These are phyloP conservation scores for Diorhabda sublineata DNA, from an alignment of 1,140 invertebrate species.

Conservation along the genomic window DNA sequence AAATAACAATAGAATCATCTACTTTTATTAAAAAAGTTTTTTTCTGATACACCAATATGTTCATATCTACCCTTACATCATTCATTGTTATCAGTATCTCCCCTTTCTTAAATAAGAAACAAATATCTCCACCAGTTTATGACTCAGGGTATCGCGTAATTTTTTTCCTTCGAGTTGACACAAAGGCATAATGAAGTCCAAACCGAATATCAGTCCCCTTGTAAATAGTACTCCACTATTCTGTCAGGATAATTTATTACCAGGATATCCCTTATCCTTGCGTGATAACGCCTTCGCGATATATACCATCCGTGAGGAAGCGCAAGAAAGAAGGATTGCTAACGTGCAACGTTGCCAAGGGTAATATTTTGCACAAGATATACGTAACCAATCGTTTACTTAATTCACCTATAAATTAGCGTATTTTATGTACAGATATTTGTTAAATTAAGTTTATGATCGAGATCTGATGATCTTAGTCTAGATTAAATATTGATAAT, in stretches of 20 bases:
- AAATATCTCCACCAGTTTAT: not conserved
- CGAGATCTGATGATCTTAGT: not conserved
- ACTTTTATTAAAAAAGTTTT: no score
- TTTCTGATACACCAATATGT: no score
- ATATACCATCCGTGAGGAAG: constrained; percentile 3
- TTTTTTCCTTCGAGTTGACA: not conserved
- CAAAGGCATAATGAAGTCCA: not conserved
- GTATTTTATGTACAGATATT: not conserved
- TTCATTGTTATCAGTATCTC: no score
- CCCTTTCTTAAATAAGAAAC: not conserved
- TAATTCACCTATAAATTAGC: not conserved
- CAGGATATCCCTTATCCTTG: constrained; percentile 38
- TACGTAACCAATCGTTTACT: not conserved
- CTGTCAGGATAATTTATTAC: constrained; percentile 36
- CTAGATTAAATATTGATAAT: not conserved
- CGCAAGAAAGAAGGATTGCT: constrained; percentile 21
- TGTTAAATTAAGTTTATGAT: not conserved
- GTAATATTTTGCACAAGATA: not conserved
- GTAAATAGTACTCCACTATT: constrained; percentile 23
- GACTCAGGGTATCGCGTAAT: not conserved
- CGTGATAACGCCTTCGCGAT: constrained; percentile 32
- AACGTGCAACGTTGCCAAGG: constrained; percentile 21
- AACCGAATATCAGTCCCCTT: constrained; percentile 7
- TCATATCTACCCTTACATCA: no score
- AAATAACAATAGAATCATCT: no score